phyloP scores from a whole-genome alignment of 2,113 vertebrate species.

The Monarcha castaneiventris region DNA sequence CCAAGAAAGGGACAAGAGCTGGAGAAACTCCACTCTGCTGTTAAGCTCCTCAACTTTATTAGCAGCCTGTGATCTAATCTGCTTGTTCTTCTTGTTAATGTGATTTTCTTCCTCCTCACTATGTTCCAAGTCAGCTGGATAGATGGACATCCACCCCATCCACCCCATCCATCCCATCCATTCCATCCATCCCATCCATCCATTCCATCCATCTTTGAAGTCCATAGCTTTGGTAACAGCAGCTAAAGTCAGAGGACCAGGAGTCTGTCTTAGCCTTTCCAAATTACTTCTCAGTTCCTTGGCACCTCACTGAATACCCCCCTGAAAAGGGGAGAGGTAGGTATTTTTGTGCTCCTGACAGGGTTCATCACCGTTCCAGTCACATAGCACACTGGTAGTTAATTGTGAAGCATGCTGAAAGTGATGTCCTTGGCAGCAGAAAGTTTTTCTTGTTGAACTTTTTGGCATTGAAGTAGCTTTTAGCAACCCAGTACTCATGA shows the following conservation, averaged over 20 bases:
- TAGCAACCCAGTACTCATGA: constrained; percentile 5
- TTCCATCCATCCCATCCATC: not conserved
- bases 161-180: too few species aligned
- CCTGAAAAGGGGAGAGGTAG: not conserved
- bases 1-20: not conserved
- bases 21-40: not conserved
- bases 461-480: constrained; percentile 24
- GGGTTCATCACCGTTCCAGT: not conserved
- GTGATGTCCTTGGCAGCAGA: constrained; percentile 1
- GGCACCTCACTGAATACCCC: not conserved
- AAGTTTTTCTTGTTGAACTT: constrained; percentile 21
- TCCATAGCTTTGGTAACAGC: not conserved
- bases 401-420: not conserved
- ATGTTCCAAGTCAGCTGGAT: not conserved
- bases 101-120: not conserved
- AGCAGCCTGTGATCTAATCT: not conserved
- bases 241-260: not conserved
- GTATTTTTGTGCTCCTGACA: not conserved
- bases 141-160: too few species aligned
- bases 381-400: not conserved
- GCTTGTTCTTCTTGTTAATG: not conserved
- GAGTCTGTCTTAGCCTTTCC: not conserved
- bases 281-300: not conserved
- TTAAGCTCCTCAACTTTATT: not conserved
- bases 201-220: not conserved